Percentiles rank a stretch among this genome's conserved stretches.
Evolutionary conservation across 2,113 vertebrate genomes (phyloP).

Genomic region (Cynopterus brachyotis): DNA sequence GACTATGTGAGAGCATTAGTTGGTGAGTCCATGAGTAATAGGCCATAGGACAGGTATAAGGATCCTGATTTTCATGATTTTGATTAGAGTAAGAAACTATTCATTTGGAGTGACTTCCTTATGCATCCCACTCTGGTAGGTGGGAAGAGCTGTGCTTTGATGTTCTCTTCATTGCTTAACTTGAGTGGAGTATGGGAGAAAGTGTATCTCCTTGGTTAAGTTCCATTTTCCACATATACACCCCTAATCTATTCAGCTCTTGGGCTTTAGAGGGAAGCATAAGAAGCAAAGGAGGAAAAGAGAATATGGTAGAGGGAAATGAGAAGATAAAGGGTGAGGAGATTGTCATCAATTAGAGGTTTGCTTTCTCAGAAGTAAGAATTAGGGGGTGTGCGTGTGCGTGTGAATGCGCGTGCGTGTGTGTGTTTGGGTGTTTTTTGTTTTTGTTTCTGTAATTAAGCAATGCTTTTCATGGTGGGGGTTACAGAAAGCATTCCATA

Average conservation of each 20-base stretch:
- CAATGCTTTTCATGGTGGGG: background rate
- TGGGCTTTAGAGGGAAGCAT: background rate
- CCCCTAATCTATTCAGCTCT: background rate
- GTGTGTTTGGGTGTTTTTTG: background rate
- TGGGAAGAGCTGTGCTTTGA: background rate
- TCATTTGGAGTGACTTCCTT: background rate
- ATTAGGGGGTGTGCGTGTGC: background rate
- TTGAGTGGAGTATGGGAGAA: background rate
- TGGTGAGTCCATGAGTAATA: background rate
- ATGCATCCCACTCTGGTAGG: background rate
- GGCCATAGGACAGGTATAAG: accelerated
- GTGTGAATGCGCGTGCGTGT: too few species aligned
- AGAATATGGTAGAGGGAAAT: background rate
- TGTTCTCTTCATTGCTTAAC: background rate
- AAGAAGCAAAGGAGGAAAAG: background rate
- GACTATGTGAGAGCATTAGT: background rate
- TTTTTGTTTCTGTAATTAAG: background rate
- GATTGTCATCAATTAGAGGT: background rate
- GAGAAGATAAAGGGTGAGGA: background rate
- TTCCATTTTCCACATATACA: background rate
- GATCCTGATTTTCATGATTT: background rate
- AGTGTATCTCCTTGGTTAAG: background rate
- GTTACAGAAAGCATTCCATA: background rate
- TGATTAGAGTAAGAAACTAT: background rate
- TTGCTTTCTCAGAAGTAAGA: background rate